A percentile compares a stretch with the other conserved stretches of the same genome.
phyloP scores from a whole-genome alignment of 2,888 invertebrate genomes.

The Timandra comae region DNA sequence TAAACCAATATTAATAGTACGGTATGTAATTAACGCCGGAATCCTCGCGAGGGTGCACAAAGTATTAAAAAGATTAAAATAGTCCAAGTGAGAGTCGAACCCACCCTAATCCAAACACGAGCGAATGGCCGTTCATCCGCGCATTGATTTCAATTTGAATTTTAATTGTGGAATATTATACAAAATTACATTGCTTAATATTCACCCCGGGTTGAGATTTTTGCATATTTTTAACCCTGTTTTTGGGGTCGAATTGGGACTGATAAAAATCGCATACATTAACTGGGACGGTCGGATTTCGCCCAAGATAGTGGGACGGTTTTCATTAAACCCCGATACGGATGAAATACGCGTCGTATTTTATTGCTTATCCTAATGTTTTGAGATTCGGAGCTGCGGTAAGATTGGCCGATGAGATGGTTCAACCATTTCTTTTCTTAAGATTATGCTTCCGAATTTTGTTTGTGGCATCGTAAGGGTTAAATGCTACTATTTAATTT shows the following conservation, averaged over 20 bases:
- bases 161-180: conserved; percentile 77
- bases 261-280: conserved; percentile 71
- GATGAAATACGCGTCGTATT: conserved; percentile 52
- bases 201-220: conserved; percentile 71
- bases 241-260: conserved; percentile 38
- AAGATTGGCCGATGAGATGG: too few species aligned
- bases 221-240: conserved; percentile 72
- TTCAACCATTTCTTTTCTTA: too few species aligned
- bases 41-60: too few species aligned
- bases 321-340: conserved; percentile 62
- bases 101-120: background rate
- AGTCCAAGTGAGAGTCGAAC: too few species aligned
- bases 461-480: too few species aligned
- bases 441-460: too few species aligned
- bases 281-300: conserved; percentile 44
- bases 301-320: conserved; percentile 47
- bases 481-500: too few species aligned
- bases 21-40: too few species aligned
- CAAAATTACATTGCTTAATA: conserved; percentile 74
- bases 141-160: conserved; percentile 78
- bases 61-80: too few species aligned
- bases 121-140: conserved; percentile 47
- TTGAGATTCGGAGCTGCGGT: too few species aligned
- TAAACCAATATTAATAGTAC: too few species aligned
- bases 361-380: conserved; percentile 46